Evolutionary conservation across 2,113 vertebrate species (phyloP), one percentile per base, ranked within the genome.

Genomic region (Falco punctatus): DNA sequence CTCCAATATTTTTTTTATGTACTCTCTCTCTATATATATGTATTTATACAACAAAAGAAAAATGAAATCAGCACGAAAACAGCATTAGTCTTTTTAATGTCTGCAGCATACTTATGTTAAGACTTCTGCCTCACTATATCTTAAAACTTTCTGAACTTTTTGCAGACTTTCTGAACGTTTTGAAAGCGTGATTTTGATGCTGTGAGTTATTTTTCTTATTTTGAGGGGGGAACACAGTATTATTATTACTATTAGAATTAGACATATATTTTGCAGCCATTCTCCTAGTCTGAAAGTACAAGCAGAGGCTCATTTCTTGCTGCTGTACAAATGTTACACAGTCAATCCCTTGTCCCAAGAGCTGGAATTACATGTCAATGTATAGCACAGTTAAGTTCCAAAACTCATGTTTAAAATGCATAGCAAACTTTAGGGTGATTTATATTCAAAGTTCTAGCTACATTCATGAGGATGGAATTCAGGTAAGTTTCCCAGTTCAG

Each of bases 31-130:
- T 84, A 1, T 58, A 18, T 91, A 71, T 93, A 84, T 91, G 48
- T 88, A 77, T 96, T 90, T 91, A 94, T 54, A 55, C 52, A 88
- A 85, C 74, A 93, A 96, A 95, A 55, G 38, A 93, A 90, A 87
- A 96, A 94, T 46, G 15, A 59, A 96, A 87, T 92, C 6, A 35
- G 33, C 46, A 51, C 1, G 88, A 82, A n/a, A 97, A 52, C 64
- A 88, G 72, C 52, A 82, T 78, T 85, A 87, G 81, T 94, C 73
- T 92, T 75, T 82, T 92, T 88, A 95, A 96, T 93, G 72, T 80
- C 81, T 91, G 62, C 94, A 81, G 67, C 32, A 54, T 14, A 72
- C 11, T 96, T 49, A 73, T 51, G 73, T 91, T 66, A 55, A 88
- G 71, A 86, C 48, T 77, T 92, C 58, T 71, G 78, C 82, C 30